These are phyloP conservation scores for Lampropteryx suffumata DNA, from an alignment of 2,888 invertebrate species.

Conservation along the genomic window DNA sequence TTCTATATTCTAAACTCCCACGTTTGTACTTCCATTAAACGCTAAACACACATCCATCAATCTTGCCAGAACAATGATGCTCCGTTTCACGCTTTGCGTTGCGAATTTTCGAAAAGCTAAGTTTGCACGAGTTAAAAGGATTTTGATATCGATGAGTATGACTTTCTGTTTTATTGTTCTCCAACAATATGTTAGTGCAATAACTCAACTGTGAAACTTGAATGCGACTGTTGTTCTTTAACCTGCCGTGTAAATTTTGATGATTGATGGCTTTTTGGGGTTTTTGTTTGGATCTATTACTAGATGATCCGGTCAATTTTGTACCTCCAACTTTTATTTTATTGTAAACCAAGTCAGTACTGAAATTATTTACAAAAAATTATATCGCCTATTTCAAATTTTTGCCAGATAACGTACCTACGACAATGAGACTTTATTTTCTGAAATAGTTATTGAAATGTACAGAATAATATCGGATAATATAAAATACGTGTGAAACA, in stretches of 20 bases:
- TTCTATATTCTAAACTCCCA: constrained; percentile 71
- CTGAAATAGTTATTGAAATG: too few relatives aligned
- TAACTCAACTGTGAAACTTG: constrained; percentile 17
- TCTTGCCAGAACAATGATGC: constrained; percentile 60
- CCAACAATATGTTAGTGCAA: neutral
- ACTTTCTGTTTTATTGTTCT: constrained; percentile 56
- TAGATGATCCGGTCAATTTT: too few relatives aligned
- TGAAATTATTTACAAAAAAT: too few relatives aligned
- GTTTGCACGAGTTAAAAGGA: constrained; percentile 27
- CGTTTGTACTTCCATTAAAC: constrained; percentile 54
- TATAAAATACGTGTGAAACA: too few relatives aligned
- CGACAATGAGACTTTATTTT: too few relatives aligned
- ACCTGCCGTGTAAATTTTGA: constrained; percentile 14
- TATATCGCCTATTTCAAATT: too few relatives aligned
- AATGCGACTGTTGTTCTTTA: constrained; percentile 20
- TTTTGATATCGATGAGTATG: constrained; percentile 40
- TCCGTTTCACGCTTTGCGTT: constrained; percentile 48
- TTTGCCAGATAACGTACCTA: too few relatives aligned
- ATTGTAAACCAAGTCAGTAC: too few relatives aligned
- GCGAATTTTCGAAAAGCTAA: constrained; percentile 51
- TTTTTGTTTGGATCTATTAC: neutral
- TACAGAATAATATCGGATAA: too few relatives aligned
- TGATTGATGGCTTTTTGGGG: constrained; percentile 5
- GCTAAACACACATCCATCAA: constrained; percentile 57
- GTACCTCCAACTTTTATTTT: too few relatives aligned